Conservation (phyloP, 2,797 vertebrate genomes). For the Echiichthys vipera region DNA sequence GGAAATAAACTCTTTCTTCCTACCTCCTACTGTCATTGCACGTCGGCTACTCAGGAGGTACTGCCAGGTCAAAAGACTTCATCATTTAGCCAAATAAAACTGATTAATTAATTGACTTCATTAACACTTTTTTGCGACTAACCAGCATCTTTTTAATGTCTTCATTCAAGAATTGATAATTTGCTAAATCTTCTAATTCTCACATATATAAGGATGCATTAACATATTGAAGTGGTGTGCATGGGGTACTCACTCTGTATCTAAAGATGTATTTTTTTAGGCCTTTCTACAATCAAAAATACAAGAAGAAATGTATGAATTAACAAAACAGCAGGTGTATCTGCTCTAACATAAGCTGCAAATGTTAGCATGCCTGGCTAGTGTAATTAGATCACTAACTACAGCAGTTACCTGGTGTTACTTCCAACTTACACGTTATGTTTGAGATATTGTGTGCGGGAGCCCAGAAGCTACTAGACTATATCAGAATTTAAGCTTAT, state of each 20-base stretch:
- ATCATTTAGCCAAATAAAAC: conserved; percentile 10
- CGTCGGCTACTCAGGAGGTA: conserved; percentile 3
- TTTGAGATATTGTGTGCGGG: too few species aligned
- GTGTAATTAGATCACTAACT: neutral
- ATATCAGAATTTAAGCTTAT: neutral
- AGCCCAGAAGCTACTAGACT: neutral
- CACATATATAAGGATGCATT: neutral
- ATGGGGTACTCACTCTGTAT: neutral
- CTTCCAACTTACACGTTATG: too few species aligned
- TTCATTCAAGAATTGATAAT: neutral
- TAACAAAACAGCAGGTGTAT: neutral
- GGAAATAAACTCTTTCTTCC: conserved; percentile 31
- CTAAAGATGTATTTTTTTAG: neutral
- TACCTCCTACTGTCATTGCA: neutral
- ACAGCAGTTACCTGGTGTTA: neutral
- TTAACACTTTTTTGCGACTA: neutral
- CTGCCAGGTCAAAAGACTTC: conserved; percentile 7
- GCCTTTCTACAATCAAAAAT: neutral
- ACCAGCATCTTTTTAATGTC: neutral
- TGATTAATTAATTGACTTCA: conserved; percentile 12
- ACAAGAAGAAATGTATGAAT: neutral
- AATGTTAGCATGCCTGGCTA: neutral
- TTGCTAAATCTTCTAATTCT: neutral
- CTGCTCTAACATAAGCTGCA: neutral
- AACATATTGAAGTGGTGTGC: neutral